Evolutionary conservation across 2,888 invertebrate genomes (phyloP).

Genomic region (Meliscaeva auricollis): DNA sequence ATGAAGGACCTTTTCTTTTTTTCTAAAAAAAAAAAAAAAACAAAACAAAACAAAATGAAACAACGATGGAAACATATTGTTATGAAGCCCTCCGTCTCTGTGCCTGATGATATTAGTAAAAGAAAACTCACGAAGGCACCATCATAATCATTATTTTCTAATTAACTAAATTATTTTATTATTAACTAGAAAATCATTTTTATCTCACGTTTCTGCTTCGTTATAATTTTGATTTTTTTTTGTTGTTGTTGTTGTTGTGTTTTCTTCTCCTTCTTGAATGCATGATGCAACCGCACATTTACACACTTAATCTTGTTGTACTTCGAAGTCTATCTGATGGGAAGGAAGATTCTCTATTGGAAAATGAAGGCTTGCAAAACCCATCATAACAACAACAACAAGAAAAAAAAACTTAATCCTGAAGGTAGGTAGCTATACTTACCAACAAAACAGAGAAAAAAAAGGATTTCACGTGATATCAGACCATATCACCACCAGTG

Average conservation of each 20-base stretch:
- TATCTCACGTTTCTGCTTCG: conserved; percentile 69
- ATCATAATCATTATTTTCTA: conserved; percentile 61
- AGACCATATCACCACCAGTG: not conserved
- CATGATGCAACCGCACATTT: conserved; percentile 38
- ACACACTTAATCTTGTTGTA: conserved; percentile 59
- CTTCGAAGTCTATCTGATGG: not conserved
- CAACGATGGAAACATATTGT: conserved; percentile 36
- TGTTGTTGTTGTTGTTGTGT: not conserved
- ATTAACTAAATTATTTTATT: conserved; percentile 75
- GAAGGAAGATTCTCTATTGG: conserved; percentile 25
- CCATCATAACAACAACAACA: conserved; percentile 3
- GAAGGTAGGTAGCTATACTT: not conserved
- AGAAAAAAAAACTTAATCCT: not conserved
- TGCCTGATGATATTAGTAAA: not conserved
- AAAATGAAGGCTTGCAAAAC: conserved; percentile 42
- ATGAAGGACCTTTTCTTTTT: conserved; percentile 5
- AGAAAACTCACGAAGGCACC: conserved; percentile 43
- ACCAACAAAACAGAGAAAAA: not conserved
- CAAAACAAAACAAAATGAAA: not conserved
- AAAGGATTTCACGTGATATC: conserved; percentile 12
- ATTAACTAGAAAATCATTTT: conserved; percentile 71
- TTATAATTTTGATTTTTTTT: conserved; percentile 59
- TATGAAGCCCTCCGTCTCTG: not conserved
- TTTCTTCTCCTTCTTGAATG: not conserved
- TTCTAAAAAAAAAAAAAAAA: not conserved